Percentiles rank a stretch among this genome's conserved stretches.
These are phyloP conservation scores for Reticulitermes lucifugus DNA, from an alignment of 2,888 invertebrate genomes.

Conservation along the genomic window DNA sequence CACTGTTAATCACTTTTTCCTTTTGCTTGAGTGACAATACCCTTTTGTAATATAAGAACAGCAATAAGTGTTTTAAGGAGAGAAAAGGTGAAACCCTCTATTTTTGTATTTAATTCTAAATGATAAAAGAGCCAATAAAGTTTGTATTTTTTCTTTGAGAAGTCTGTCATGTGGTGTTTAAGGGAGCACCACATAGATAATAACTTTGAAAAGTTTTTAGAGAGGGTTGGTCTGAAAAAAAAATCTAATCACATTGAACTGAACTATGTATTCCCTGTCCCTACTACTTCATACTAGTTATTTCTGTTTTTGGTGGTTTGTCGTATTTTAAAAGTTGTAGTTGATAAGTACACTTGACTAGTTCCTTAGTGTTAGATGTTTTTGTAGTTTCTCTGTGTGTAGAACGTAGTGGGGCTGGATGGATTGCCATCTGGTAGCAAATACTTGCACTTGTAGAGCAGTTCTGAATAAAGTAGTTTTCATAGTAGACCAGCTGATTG, in stretches of 20 bases:
- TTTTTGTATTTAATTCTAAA: slow-evolving; percentile 65
- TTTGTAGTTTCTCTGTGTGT: slow-evolving; percentile 55
- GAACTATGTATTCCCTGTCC: slow-evolving; percentile 55
- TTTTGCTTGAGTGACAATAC: slow-evolving; percentile 58
- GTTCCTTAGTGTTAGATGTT: slow-evolving; percentile 55
- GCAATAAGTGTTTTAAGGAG: slow-evolving; percentile 64
- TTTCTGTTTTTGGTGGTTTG: slow-evolving; percentile 56
- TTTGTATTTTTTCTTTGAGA: slow-evolving; percentile 56
- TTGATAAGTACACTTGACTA: slow-evolving; percentile 55
- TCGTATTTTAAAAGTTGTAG: slow-evolving; percentile 55
- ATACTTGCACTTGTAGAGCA: slow-evolving; percentile 66
- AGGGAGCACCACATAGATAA: slow-evolving; percentile 51
- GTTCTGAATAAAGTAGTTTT: slow-evolving; percentile 69
- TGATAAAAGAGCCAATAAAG: slow-evolving; percentile 55
- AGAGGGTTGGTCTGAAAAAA: slow-evolving; percentile 55
- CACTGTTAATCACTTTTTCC: slow-evolving; percentile 50
- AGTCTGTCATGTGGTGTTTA: slow-evolving; percentile 54
- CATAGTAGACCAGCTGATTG: slow-evolving; percentile 66
- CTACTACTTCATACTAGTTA: slow-evolving; percentile 55
- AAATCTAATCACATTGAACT: slow-evolving; percentile 47
- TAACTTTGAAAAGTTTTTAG: slow-evolving; percentile 51
- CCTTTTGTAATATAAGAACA: slow-evolving; percentile 62
- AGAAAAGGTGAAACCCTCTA: slow-evolving; percentile 67
- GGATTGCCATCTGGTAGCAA: slow-evolving; percentile 55
- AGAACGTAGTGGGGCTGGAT: slow-evolving; percentile 55